Conservation (phyloP, 1,140 invertebrate genomes). For the Formica selysi region DNA sequence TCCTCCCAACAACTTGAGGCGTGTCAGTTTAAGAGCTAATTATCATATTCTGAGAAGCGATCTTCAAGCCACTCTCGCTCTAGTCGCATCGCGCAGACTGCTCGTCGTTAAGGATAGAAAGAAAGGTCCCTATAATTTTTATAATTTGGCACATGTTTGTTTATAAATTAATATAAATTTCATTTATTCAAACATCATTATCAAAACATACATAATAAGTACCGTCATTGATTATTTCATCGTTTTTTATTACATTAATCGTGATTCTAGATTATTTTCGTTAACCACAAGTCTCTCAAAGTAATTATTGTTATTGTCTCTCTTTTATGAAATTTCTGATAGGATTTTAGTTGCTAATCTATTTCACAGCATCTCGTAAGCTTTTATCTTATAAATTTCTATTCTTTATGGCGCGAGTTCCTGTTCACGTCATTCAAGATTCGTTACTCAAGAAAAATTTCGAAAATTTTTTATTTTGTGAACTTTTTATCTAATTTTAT, state of each 20-base stretch:
- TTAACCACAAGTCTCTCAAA: neutral
- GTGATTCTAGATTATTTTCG: neutral
- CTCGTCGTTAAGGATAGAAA: slow-evolving; percentile 83
- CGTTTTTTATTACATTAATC: slow-evolving; percentile 7
- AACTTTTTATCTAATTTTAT: neutral
- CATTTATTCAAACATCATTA: slow-evolving; percentile 48
- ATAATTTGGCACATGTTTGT: slow-evolving; percentile 80
- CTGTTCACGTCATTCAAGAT: neutral
- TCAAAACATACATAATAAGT: neutral
- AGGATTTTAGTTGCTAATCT: neutral
- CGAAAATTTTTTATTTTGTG: neutral
- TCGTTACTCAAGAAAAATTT: neutral
- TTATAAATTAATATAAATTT: slow-evolving; percentile 72
- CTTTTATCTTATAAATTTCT: neutral
- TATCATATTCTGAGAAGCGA: slow-evolving; percentile 84
- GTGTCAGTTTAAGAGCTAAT: slow-evolving; percentile 83
- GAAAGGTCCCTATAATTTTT: slow-evolving; percentile 77
- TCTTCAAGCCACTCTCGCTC: slow-evolving; percentile 81
- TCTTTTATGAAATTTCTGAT: neutral
- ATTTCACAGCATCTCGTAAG: neutral
- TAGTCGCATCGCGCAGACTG: slow-evolving; percentile 82
- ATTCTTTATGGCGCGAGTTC: slow-evolving; percentile 1
- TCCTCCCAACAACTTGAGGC: slow-evolving; percentile 81
- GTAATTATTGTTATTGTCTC: neutral
- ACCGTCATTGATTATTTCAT: neutral